These are phyloP conservation scores for Carcinoscorpius rotundicauda DNA, from an alignment of 1,140 invertebrate species.

Conservation along the genomic window DNA sequence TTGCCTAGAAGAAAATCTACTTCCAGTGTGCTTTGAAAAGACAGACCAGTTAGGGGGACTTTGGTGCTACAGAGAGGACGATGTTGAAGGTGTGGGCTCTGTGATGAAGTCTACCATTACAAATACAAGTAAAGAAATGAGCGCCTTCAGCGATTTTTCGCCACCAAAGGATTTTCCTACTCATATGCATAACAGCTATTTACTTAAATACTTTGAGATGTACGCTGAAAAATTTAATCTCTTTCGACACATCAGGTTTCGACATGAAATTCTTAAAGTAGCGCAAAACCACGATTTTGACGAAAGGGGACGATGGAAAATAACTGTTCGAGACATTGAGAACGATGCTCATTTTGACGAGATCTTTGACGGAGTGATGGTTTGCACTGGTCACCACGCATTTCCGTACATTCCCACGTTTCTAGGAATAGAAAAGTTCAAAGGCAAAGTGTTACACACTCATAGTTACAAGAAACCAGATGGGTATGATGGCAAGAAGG, in stretches of 20 bases:
- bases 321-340: constrained; percentile 23
- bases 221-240: constrained; percentile 26
- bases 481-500: constrained; percentile 33
- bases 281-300: constrained; percentile 28
- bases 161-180: constrained; percentile 34
- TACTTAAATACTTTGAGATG: constrained; percentile 29
- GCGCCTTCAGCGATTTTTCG: constrained; percentile 34
- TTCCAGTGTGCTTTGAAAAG: constrained; percentile 37
- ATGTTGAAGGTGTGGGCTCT: constrained; percentile 27
- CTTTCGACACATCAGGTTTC: constrained; percentile 7
- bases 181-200: constrained; percentile 33
- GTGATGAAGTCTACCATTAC: constrained; percentile 28
- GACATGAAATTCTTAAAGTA: constrained; percentile 25
- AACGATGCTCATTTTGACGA: constrained; percentile 17
- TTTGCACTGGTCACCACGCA: constrained; percentile 32
- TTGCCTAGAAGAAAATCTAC: constrained; percentile 33
- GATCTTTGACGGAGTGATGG: constrained; percentile 34
- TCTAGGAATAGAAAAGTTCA: constrained; percentile 31
- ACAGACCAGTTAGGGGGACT: constrained; percentile 39
- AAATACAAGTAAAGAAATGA: constrained; percentile 28
- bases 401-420: constrained; percentile 13
- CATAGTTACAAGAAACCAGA: constrained; percentile 32
- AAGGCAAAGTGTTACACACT: constrained; percentile 37
- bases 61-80: constrained; percentile 38
- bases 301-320: constrained; percentile 32